phyloP scores from a whole-genome alignment of 2,888 invertebrate genomes.

The Cheilosia vulpina region DNA sequence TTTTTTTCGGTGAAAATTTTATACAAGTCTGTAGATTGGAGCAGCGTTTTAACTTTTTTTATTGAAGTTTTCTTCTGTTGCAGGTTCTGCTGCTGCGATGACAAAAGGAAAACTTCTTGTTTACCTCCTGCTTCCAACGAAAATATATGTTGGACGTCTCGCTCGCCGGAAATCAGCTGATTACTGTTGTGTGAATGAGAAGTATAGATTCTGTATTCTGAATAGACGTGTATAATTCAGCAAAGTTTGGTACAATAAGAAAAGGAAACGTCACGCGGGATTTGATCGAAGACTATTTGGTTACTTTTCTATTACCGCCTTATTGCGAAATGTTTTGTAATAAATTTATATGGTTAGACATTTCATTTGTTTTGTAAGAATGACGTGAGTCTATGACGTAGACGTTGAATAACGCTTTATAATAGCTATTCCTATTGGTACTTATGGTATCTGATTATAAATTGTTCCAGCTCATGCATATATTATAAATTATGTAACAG shows the following conservation, averaged over 20 bases:
- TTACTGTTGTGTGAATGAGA: constrained; percentile 69
- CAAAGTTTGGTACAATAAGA: constrained; percentile 42
- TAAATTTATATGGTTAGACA: background rate
- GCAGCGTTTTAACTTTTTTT: constrained; percentile 57
- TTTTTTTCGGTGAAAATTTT: constrained; percentile 50
- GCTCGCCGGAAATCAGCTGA: constrained; percentile 76
- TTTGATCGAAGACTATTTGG: background rate
- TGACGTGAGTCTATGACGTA: background rate
- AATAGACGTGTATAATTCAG: constrained; percentile 55
- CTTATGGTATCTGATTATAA: too few relatives aligned
- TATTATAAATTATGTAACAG: too few relatives aligned
- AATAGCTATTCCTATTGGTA: too few relatives aligned
- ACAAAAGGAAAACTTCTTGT: constrained; percentile 75
- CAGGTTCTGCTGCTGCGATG: constrained; percentile 63
- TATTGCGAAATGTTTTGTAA: constrained; percentile 38
- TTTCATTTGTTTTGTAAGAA: background rate
- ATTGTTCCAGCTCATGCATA: too few relatives aligned
- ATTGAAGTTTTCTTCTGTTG: constrained; percentile 67
- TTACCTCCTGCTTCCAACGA: constrained; percentile 74
- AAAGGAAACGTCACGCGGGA: constrained; percentile 30
- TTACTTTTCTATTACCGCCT: background rate
- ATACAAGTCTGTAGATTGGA: constrained; percentile 45
- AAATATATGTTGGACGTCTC: constrained; percentile 64
- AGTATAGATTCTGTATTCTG: constrained; percentile 46
- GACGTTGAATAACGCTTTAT: too few relatives aligned